These are phyloP conservation scores for Chrysemys picta DNA, from an alignment of 2,113 vertebrate species.

Conservation along the genomic window DNA sequence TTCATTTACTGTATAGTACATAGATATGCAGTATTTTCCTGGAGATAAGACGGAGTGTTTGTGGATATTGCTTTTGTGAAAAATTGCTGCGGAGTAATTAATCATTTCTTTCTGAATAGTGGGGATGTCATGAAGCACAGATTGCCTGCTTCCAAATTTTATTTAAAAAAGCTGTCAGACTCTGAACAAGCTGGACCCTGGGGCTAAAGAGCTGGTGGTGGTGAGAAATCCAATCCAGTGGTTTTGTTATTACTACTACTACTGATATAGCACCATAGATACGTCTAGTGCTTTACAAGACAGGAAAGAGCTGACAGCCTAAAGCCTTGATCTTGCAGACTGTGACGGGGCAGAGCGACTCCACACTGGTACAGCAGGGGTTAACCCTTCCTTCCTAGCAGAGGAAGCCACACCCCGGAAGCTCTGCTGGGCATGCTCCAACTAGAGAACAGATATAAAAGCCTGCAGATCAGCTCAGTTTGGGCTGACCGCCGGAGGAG, in stretches of 20 bases:
- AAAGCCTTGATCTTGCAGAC: not conserved
- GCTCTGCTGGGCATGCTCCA: too few species aligned
- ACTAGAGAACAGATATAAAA: too few species aligned
- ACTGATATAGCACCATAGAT: not conserved
- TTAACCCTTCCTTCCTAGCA: too few species aligned
- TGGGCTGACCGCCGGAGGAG: too few species aligned
- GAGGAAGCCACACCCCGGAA: too few species aligned
- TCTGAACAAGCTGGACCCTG: conserved; percentile 5
- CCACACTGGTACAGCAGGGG: too few species aligned
- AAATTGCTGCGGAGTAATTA: conserved; percentile 57
- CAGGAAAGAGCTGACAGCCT: not conserved
- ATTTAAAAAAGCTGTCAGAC: conserved; percentile 13
- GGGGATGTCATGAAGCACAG: conserved; percentile 29
- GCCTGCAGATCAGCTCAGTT: too few species aligned
- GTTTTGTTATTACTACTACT: not conserved
- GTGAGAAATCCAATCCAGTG: conserved; percentile 25
- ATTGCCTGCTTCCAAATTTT: conserved; percentile 42
- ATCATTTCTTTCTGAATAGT: conserved; percentile 42
- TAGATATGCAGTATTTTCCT: not conserved
- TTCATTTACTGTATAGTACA: conserved; percentile 37
- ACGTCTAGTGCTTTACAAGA: not conserved
- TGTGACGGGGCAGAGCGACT: too few species aligned
- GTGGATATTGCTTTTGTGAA: conserved; percentile 34
- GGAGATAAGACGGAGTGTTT: conserved; percentile 57
- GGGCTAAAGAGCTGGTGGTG: conserved; percentile 19